Conservation (phyloP, 2,888 invertebrate species). For the Phragmatobia fuliginosa region DNA sequence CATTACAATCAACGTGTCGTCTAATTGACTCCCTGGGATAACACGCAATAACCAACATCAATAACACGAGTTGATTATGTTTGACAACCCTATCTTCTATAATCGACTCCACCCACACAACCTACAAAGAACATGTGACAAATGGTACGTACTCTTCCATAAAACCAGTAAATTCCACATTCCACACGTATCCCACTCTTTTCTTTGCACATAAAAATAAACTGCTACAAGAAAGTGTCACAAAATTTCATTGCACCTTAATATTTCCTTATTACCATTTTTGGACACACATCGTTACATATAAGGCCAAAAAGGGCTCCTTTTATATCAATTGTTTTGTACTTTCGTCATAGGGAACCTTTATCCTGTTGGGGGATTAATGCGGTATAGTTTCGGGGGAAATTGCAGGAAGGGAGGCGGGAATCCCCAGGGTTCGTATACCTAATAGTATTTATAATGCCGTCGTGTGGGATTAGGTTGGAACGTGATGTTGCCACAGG, state of each 20-base stretch:
- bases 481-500: slow-evolving; percentile 57
- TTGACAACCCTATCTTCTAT: not conserved
- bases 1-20: too few relatives aligned
- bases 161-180: slow-evolving; percentile 19
- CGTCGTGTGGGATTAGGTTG: slow-evolving; percentile 67
- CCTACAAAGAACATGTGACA: slow-evolving; percentile 8
- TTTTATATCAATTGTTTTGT: slow-evolving; percentile 67
- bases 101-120: slow-evolving; percentile 1
- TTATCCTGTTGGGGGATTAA: slow-evolving; percentile 74
- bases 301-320: slow-evolving; percentile 54
- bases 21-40: too few relatives aligned
- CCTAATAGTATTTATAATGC: slow-evolving; percentile 79
- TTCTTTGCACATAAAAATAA: slow-evolving; percentile 45
- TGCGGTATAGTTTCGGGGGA: slow-evolving; percentile 71
- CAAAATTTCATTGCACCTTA: slow-evolving; percentile 50
- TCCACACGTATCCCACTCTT: slow-evolving; percentile 41
- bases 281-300: slow-evolving; percentile 36
- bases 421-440: slow-evolving; percentile 56
- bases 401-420: slow-evolving; percentile 60
- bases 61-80: not conserved
- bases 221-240: slow-evolving; percentile 41
- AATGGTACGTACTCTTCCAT: slow-evolving; percentile 6
- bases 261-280: slow-evolving; percentile 48
- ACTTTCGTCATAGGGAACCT: slow-evolving; percentile 63
- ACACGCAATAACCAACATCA: not conserved